Conservation (phyloP, 1,140 invertebrate species). For the Cherax quadricarinatus region DNA sequence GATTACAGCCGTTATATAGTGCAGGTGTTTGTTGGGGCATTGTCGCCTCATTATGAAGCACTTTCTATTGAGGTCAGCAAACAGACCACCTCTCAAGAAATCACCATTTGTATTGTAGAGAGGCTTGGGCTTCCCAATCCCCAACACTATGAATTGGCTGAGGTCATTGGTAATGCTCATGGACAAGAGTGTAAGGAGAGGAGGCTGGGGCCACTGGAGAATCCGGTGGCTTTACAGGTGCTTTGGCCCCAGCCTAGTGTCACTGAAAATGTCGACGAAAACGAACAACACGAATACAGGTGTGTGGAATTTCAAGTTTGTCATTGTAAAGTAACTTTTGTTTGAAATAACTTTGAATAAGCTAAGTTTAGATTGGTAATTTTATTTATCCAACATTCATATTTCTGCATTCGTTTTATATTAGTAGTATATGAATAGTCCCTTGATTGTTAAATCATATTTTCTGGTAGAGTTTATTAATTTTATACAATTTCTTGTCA, state of each 20-base stretch:
- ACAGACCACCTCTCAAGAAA: slow-evolving; percentile 92
- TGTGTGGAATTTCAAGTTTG: slow-evolving; percentile 12
- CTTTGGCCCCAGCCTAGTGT: slow-evolving; percentile 88
- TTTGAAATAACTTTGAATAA: no score
- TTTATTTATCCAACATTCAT: no score
- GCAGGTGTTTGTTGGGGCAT: slow-evolving; percentile 89
- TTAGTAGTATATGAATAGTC: no score
- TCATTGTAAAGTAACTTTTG: no score
- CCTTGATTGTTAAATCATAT: no score
- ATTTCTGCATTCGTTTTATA: no score
- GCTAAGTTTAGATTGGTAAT: no score
- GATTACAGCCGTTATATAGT: slow-evolving; percentile 68
- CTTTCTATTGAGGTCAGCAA: slow-evolving; percentile 94
- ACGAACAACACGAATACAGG: slow-evolving; percentile 75
- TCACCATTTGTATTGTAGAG: slow-evolving; percentile 90
- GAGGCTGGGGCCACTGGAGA: slow-evolving; percentile 89
- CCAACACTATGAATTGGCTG: slow-evolving; percentile 90
- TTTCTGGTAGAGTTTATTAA: no score
- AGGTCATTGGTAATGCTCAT: slow-evolving; percentile 89
- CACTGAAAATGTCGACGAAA: slow-evolving; percentile 69
- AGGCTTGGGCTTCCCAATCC: slow-evolving; percentile 84
- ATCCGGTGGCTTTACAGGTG: slow-evolving; percentile 93
- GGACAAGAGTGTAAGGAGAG: slow-evolving; percentile 95
- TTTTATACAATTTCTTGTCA: no score
- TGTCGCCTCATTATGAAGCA: slow-evolving; percentile 92